Evolutionary conservation across 2,797 vertebrate genomes (phyloP), one percentile per base, ranked within the genome.

Genomic region (Trachurus trachurus): DNA sequence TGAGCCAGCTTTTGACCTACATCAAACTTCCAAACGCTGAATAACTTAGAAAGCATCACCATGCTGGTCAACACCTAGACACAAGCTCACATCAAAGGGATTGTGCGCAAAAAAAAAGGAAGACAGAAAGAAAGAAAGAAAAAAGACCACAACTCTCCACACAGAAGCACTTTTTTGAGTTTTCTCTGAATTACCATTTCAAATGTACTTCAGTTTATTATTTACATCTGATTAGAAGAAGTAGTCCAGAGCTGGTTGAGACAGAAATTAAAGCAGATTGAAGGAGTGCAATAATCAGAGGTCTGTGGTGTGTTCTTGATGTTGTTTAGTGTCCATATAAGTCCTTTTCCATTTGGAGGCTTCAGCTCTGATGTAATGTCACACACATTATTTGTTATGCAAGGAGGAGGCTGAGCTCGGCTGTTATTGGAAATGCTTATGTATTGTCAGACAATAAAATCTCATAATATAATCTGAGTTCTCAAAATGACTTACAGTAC

Each of bases 1-100:
- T 90, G 90, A 94, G 90, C 71, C 88, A 92, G 93, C 90, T 1
- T 61, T 91, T 90, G 82, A 89, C 87, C 89, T 69, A 85, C 84
- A 87, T 88, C 86, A 84, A 74, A 87, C 88, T 86, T 84, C 82
- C 66, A 81, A 67, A 81, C 83, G 81, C 75, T 64, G 84, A 85
- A 81, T 78, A 75, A 85, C 83, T 83, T 77, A 80, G 68, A 79
- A 88, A 63, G 66, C 72, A 76, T 86, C 75, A 58, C 61, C 68
- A 80, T 74, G 70, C 79, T 57, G 83, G 83, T 87, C 88, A 89
- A 84, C 77, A 80, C 66, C 44, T 59, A 58, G 21, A 56, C 72
- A 66, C 45, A 77, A 58, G 56, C 50, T 17, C 62, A 64, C 82
- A 78, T 90, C 71, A 83, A 84, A 88, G 79, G 59, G 39, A 34